Percentiles rank a stretch among this genome's conserved stretches.
Evolutionary conservation across 2,888 invertebrate species (phyloP).

Genomic region (Andrena camellia): DNA sequence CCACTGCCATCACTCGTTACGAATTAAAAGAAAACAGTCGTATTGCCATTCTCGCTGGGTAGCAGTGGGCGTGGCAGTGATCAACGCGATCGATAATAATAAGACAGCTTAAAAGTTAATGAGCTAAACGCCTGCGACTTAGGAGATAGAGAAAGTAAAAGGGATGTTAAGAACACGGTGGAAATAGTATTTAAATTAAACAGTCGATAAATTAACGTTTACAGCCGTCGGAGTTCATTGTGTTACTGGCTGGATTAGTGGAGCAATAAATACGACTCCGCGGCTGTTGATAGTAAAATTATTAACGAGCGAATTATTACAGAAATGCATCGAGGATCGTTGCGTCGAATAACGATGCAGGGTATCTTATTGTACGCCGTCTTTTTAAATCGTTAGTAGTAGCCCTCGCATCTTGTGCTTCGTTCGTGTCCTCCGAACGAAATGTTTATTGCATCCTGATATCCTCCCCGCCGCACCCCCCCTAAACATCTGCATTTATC

Average conservation of each 20-base stretch:
- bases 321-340: conserved; percentile 31
- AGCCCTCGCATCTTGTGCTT: conserved; percentile 39
- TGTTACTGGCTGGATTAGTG: conserved; percentile 5
- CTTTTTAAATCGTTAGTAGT: conserved; percentile 21
- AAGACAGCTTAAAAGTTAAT: conserved; percentile 44
- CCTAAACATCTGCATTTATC: conserved; percentile 46
- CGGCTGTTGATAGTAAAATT: not conserved
- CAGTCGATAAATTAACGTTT: conserved; percentile 48
- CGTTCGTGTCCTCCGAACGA: conserved; percentile 1
- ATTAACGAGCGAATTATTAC: not conserved
- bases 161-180: not conserved
- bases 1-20: conserved; percentile 45
- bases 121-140: conserved; percentile 29
- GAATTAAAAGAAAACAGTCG: conserved; percentile 25
- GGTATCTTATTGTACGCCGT: conserved; percentile 13
- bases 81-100: conserved; percentile 47
- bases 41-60: conserved; percentile 50
- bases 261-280: conserved; percentile 11
- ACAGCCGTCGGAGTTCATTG: conserved; percentile 33
- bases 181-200: conserved; percentile 30
- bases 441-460: conserved; percentile 47
- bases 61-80: conserved; percentile 69
- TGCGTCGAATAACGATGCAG: conserved; percentile 21
- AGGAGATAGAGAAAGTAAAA: conserved; percentile 7
- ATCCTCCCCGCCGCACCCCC: conserved; percentile 15